Base-by-base conservation (phyloP, 1,140 invertebrate genomes). In the Sycobia sp. region DNA sequence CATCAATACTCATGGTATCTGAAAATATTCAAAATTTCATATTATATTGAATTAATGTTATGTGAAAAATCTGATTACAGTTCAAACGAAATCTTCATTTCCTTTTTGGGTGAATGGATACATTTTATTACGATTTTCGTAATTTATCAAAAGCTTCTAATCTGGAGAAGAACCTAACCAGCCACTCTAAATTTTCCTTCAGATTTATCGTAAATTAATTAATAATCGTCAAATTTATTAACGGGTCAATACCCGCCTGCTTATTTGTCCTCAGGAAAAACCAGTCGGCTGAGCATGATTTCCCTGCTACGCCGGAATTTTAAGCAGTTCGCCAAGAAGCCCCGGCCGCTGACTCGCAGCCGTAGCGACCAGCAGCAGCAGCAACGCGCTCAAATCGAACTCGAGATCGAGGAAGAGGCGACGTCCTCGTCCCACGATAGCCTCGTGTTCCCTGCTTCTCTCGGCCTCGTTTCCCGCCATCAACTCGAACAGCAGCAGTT, bases 371-470 rank as follows among this genome's bases (percentile, higher is more conserved):
- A 71, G 59, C 67, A 65, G 32, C 61, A 64, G 0, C 67, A 62
- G 14, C 69, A 65, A 25, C 67, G 66, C 25, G 71, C 68, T 49
- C 71, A 69, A 27, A 66, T 72, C 36, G 67, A 71, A 20, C 59
- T 69, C 53, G 65, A 69, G n/a, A 64, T 71, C 61, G 69, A 56
- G 43, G 69, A 67, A 41, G 72, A 71, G 2, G 62, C 50, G 16
- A 46, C 62, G 55, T 68, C 60, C n/a, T 69, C 73, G 9, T 67
- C 74, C 0, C 77, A 73, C 18, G 76, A 80, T 47, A 78, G 62
- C 18, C 55, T 84, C 20, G 72, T 80, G 0, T 82, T 82, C 47
- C 80, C 80, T 0, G 79, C 80, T 25, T 82, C 80, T 11, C 79
- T 82, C 61, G 80, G 81, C 14, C 62, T 65, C 3, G 49, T 65